These are phyloP conservation scores for Siderastrea radians DNA, from an alignment of 92 coral and sea anemone genomes.

Conservation along the genomic window DNA sequence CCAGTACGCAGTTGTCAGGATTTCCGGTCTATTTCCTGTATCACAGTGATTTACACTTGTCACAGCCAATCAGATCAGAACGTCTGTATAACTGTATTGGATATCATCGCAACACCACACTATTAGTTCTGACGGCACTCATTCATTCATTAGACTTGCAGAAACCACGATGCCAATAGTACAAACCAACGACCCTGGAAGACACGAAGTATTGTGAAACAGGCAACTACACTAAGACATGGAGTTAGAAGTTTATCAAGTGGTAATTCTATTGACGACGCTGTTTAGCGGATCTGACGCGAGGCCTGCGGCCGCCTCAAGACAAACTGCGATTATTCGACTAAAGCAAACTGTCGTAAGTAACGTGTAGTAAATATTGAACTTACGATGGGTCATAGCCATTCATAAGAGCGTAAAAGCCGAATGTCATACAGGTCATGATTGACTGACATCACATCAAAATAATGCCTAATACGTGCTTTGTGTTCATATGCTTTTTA, in stretches of 20 bases:
- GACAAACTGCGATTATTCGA: background rate
- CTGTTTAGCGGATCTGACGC: slow-evolving; percentile 45
- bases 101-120: background rate
- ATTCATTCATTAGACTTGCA: slow-evolving; percentile 20
- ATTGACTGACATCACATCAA: background rate
- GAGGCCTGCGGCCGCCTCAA: slow-evolving; percentile 7
- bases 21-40: background rate
- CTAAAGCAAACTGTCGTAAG: slow-evolving; percentile 13
- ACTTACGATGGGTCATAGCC: background rate
- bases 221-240: slow-evolving; percentile 21
- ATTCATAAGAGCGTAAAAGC: no score
- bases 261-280: slow-evolving; percentile 45
- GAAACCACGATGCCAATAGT: background rate
- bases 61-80: background rate
- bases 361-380: slow-evolving; percentile 23
- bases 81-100: background rate
- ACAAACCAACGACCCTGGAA: slow-evolving; percentile 28
- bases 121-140: background rate
- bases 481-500: background rate
- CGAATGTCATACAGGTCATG: background rate
- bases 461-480: background rate
- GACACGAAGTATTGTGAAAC: slow-evolving; percentile 2
- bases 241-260: slow-evolving; percentile 37
- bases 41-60: background rate
- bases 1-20: background rate